Evolutionary conservation across 1,140 invertebrate genomes (phyloP).

Genomic region (Drosophila ohnishii): DNA sequence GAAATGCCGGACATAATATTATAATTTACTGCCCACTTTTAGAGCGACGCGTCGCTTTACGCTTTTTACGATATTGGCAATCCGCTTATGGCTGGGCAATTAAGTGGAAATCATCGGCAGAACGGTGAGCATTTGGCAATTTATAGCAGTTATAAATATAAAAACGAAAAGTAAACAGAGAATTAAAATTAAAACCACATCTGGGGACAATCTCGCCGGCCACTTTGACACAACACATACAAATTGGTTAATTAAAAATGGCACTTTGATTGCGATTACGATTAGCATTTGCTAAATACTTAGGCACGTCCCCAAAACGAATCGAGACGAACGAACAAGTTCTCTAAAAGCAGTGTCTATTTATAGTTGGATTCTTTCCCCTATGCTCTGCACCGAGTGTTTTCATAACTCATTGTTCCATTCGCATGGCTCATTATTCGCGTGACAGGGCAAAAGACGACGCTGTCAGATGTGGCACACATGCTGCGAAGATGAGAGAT

Average conservation of each 20-base stretch:
- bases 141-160: slow-evolving; percentile 59
- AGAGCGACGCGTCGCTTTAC: slow-evolving; percentile 20
- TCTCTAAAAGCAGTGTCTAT: slow-evolving; percentile 14
- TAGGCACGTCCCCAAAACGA: slow-evolving; percentile 23
- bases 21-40: slow-evolving; percentile 31
- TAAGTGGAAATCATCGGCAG: slow-evolving; percentile 43
- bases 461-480: slow-evolving; percentile 38
- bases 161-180: slow-evolving; percentile 22
- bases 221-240: slow-evolving; percentile 56
- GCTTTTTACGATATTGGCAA: slow-evolving; percentile 35
- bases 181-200: slow-evolving; percentile 22
- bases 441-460: slow-evolving; percentile 32
- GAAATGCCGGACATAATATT: slow-evolving; percentile 22
- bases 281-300: slow-evolving; percentile 20
- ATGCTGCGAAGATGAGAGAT: slow-evolving; percentile 27
- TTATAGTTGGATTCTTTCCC: slow-evolving; percentile 11
- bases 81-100: slow-evolving; percentile 45
- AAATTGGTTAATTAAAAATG: slow-evolving; percentile 72
- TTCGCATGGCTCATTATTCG: slow-evolving; percentile 33
- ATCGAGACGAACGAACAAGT: slow-evolving; percentile 5
- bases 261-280: slow-evolving; percentile 28
- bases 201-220: slow-evolving; percentile 18
- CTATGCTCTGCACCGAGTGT: slow-evolving; percentile 3
- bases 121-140: slow-evolving; percentile 41
- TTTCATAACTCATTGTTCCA: slow-evolving; percentile 36